Evolutionary conservation across 2,113 vertebrate genomes (phyloP), one percentile per base, ranked within the genome.

Genomic region (Takifugu flavidus): DNA sequence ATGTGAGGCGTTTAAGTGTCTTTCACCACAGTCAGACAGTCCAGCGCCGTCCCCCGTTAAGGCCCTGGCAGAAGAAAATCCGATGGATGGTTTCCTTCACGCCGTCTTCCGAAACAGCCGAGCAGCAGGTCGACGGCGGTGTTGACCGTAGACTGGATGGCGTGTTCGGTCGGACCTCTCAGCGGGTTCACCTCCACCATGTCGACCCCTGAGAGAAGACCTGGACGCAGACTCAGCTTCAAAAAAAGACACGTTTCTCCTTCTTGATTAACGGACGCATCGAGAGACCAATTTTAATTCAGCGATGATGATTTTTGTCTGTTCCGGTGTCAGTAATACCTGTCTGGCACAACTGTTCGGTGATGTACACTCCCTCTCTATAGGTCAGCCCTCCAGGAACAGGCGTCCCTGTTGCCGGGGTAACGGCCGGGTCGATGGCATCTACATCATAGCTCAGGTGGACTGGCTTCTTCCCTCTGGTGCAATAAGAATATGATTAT

Each of bases 361-460:
- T 77, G 66, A 93, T 88, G 80, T 86, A 92, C 13, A 92, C 42
- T 0, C 90, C 91, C 66, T 93, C 91, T 42, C 90, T 82, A 82
- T 92, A 92, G 46, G 83, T 90, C 43, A 93, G 86, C 1, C 92
- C 92, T 26, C 92, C 92, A 0, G 61, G 63, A 13, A 83, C 90
- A 11, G 91, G 90, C 0, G 91, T 93, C 7, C 91, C 91, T 0
- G 91, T 93, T 2, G 91, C 91, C 3, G 90, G 90, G 53, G 91
- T 78, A 52, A 92, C 49, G 0, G 80, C 72, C 0, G 92, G 91
- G 54, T 93, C 91, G 3, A 93, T 75, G n/a, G 90, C 90, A 1
- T 92, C 91, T 0, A 92, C 83, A 72, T 93, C 91, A 2, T 85
- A 92, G 80, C 91, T 93, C 56, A 93, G 81, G 66, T 93, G 92